These are phyloP conservation scores for Megaceryle maxima DNA, from an alignment of 2,113 vertebrate genomes.

Conservation along the genomic window DNA sequence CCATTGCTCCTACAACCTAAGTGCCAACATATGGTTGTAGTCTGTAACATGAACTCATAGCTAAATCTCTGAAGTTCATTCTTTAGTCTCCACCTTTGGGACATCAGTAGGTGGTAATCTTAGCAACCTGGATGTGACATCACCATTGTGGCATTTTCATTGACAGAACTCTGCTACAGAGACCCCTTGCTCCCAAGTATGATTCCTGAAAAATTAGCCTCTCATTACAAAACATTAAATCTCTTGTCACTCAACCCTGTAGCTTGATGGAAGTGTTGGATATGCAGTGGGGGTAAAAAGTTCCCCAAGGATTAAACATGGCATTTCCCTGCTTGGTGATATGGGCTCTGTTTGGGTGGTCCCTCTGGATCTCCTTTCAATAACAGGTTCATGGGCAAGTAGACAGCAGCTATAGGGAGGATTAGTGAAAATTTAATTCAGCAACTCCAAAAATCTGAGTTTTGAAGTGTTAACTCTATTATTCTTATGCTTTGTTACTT, in stretches of 20 bases:
- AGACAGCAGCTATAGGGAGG: neutral
- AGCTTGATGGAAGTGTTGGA: conserved; percentile 26
- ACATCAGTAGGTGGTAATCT: conserved; percentile 67
- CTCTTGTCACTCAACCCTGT: conserved; percentile 61
- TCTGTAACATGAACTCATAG: conserved; percentile 63
- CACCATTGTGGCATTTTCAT: conserved; percentile 63
- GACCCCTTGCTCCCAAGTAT: conserved; percentile 33
- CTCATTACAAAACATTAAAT: conserved; percentile 64
- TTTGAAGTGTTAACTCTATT: neutral
- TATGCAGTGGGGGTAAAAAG: neutral
- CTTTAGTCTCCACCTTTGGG: conserved; percentile 47
- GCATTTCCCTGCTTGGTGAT: conserved; percentile 13
- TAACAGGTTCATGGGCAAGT: neutral
- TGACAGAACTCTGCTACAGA: conserved; percentile 31
- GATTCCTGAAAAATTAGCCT: conserved; percentile 65
- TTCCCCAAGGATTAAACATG: conserved; percentile 9
- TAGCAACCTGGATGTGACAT: conserved; percentile 65
- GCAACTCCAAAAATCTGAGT: neutral
- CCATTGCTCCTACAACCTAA: neutral
- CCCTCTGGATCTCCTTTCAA: neutral
- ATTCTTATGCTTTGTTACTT: neutral
- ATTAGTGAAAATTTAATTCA: neutral
- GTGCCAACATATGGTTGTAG: conserved; percentile 62
- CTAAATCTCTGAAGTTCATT: conserved; percentile 17
- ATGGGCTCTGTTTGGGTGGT: conserved; percentile 13